Base-by-base conservation (phyloP, 2,113 vertebrate species). In the Sebastes schlegelii region DNA sequence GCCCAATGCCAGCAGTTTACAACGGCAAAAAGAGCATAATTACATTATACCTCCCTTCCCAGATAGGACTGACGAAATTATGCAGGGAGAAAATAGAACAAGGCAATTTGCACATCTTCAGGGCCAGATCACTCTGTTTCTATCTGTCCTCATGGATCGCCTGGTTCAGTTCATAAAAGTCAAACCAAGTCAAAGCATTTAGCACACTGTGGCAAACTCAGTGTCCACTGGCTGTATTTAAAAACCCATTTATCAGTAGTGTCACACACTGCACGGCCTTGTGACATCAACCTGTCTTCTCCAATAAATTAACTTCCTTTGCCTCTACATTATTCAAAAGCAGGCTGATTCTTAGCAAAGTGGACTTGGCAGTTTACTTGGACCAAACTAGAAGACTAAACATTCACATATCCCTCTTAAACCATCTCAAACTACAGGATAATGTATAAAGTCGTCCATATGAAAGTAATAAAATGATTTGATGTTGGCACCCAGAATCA, bases 1-100 rank as follows among this genome's bases (percentile, higher is more conserved):
- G 64, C 58, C 58, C 75, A 74, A 84, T 57, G 55, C 61, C 10
- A 61, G 52, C 58, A 66, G 71, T 77, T 84, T 77, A 76, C 19
- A 82, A 61, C 11, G 23, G 8, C 14, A 63, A 43, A 71, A 17
- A 74, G 83, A 62, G 42, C 21, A 66, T 86, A 54, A 80, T 85
- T 79, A 73, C 13, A 26, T 85, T 68, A 21, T n/a, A 75, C 34
- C 74, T 77, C 10, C 23, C 13, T 51, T 77, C 16, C 1, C 13
- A 65, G 68, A 76, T 26, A 72, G 34, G 9, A n/a, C 19, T 40
- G 49, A 51, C 40, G 21, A 84, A 79, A 73, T 68, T 11, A 84
- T 71, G 7, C 17, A 76, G 72, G 63, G 12, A 51, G 19, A 64
- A 85, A 60, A 34, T 14, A 66, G 51, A 88, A 62, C 49, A 60